Conservation (phyloP, 2,113 vertebrate genomes). For the Papio anubis region DNA sequence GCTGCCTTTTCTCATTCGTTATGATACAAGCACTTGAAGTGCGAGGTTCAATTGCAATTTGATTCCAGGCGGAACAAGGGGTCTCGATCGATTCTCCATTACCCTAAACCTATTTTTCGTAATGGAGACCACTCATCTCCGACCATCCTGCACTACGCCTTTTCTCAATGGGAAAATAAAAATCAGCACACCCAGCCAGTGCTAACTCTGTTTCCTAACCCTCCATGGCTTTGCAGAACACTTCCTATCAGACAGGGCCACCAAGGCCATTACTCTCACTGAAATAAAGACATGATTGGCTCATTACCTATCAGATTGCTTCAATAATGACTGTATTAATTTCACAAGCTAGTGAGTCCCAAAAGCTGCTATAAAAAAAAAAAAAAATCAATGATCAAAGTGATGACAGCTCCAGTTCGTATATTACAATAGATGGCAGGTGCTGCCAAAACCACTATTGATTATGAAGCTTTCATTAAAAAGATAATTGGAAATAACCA, state of each 20-base stretch:
- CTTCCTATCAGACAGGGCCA: constrained; percentile 39
- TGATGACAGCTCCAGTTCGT: constrained; percentile 61
- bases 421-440: constrained; percentile 56
- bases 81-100: neutral
- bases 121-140: rapidly evolving
- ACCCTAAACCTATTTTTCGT: neutral
- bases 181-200: rapidly evolving
- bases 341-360: constrained; percentile 77
- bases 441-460: constrained; percentile 74
- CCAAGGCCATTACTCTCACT: constrained; percentile 60
- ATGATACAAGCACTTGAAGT: too few species aligned
- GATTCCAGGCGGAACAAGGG: neutral
- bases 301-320: constrained; percentile 79
- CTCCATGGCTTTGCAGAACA: neutral
- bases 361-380: constrained; percentile 57
- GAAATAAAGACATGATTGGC: constrained; percentile 78
- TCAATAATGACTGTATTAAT: constrained; percentile 84
- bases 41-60: neutral
- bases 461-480: constrained; percentile 77
- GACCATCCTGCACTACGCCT: rapidly evolving
- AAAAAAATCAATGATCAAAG: constrained; percentile 83
- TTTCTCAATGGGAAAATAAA: neutral
- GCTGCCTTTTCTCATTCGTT: neutral
- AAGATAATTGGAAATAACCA: constrained; percentile 79
- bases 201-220: neutral